Evolutionary conservation across 1,140 invertebrate species (phyloP), one percentile per base, ranked within the genome.

Genomic region (Papilio xuthus): DNA sequence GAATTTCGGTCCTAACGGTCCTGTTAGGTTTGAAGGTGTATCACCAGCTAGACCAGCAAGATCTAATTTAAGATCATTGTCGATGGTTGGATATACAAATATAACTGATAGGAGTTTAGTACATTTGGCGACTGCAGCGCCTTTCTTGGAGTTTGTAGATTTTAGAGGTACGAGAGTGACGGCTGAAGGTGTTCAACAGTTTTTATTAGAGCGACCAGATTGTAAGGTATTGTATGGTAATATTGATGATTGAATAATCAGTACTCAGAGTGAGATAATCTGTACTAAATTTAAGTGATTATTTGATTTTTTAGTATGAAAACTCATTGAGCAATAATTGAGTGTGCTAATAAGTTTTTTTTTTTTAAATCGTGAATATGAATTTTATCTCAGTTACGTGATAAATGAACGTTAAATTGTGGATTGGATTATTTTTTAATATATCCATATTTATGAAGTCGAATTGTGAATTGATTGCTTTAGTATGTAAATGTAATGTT

Each of bases 51-150:
- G 92, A 41, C 90, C 92, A 0, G 85, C 89, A 18, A 76, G 87
- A 56, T 90, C 92, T 2, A 88, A 79, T 47, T 44, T 93, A 0
- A 80, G 90, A 23, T 88, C 89, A 0, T 79, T 94, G 9, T 90
- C 94, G 6, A 91, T 95, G 50, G 95, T 95, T 60, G 95, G 96
- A 72, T 97, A 95, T 88, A 89, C 94, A 9, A 92, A 91, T 77
- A 95, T 97, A 2, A 96, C 96, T 2, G 95, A 97, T 85, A 89
- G 94, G n/a, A 95, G 95, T 80, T 83, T 97, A 13, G 82, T 92
- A 20, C 96, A 96, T 84, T 89, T 96, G 76, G 94, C 94, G 0
- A 92, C 94, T 9, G 95, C 95, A 42, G 95, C 95, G 1, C 95
- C 95, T 0, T 89, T 93, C 79, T 86, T 97, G 2, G 87, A 92